Conservation (phyloP, 2,888 invertebrate genomes). For the Eupithecia pulchellata region DNA sequence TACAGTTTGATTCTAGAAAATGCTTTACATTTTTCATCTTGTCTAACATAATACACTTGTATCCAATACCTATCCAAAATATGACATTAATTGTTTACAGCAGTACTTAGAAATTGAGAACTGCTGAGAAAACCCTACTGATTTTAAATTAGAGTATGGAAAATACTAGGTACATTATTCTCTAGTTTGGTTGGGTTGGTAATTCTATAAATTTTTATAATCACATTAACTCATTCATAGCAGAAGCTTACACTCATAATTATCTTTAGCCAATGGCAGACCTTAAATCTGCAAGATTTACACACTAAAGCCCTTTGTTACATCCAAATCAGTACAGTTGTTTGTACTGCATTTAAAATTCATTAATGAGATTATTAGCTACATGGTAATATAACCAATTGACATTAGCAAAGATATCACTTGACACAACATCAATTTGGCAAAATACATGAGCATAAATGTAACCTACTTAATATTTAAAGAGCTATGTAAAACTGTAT, state of each 20-base stretch:
- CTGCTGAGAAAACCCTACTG: not conserved
- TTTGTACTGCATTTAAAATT: not conserved
- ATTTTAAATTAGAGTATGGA: not conserved
- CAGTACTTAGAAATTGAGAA: not conserved
- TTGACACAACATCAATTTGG: conserved; percentile 32
- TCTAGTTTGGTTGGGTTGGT: not conserved
- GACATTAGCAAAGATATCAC: conserved; percentile 6
- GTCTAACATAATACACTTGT: not conserved
- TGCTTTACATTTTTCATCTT: not conserved
- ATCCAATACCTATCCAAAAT: not conserved
- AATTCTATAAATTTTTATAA: not conserved
- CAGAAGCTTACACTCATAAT: conserved; percentile 5
- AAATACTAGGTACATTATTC: not conserved
- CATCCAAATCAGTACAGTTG: not conserved
- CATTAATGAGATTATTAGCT: not conserved
- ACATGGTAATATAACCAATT: not conserved
- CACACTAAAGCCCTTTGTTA: not conserved
- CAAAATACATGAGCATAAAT: conserved; percentile 34
- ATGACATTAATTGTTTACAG: not conserved
- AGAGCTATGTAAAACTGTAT: not conserved
- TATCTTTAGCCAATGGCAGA: not conserved
- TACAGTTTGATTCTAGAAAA: not conserved
- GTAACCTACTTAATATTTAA: not conserved
- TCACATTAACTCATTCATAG: not conserved
- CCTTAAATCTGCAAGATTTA: not conserved